Conservation (phyloP, 2,797 vertebrate species). For the Hydrolagus colliei region DNA sequence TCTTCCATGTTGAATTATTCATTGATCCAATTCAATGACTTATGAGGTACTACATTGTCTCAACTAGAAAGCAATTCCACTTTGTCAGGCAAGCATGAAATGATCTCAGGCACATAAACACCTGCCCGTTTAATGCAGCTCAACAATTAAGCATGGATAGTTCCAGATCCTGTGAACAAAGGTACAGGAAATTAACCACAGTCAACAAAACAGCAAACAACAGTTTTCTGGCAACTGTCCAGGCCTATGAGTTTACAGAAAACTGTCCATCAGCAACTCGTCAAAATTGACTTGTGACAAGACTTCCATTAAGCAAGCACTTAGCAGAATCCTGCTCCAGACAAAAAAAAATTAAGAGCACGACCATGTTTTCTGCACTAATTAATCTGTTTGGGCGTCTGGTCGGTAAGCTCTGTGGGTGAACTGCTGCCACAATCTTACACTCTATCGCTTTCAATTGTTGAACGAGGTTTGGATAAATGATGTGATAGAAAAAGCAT, state of each 20-base stretch:
- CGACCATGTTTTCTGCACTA: no score
- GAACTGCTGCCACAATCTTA: no score
- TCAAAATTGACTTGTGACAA: neutral
- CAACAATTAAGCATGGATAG: neutral
- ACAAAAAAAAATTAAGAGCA: constrained; percentile 2
- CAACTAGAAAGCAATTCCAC: neutral
- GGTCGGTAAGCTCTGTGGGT: no score
- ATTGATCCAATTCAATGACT: no score
- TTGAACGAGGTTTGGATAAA: no score
- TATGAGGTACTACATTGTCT: no score
- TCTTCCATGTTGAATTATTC: no score
- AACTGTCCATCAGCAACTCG: neutral
- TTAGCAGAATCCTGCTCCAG: neutral
- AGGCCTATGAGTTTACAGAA: neutral
- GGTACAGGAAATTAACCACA: neutral
- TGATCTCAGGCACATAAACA: neutral
- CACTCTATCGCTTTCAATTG: no score
- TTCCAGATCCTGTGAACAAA: neutral
- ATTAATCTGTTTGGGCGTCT: no score
- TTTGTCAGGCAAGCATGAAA: neutral
- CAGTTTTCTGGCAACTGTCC: neutral
- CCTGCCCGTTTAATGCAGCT: neutral
- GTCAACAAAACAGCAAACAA: neutral
- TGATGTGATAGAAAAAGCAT: no score
- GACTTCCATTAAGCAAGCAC: neutral